Evolutionary conservation across 2,113 vertebrate genomes (phyloP), one percentile per base, ranked within the genome.

Genomic region (Cynocephalus volans): DNA sequence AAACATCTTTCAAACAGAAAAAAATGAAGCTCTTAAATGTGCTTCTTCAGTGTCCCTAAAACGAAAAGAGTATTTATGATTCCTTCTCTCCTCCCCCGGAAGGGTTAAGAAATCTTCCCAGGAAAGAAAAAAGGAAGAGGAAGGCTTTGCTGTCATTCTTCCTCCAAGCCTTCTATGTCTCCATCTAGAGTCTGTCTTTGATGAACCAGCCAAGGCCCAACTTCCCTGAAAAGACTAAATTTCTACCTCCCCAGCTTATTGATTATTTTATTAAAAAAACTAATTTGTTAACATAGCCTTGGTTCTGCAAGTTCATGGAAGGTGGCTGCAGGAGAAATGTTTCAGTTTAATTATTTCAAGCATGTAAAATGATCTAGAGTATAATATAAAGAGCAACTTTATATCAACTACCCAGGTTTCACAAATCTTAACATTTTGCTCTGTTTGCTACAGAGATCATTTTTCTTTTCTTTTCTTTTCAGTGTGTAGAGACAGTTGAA

Each of bases 351-450:
- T 73, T 82, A 60, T 60, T 48, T 91, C 52, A 75, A 58, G 48
- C 19, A 28, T 48, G 15, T 70, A 60, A 36, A 81, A 54, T 23
- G 10, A 64, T 64, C 19, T 64, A 45, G 65, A 52, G 3, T 88
- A n/a, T 72, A 73, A 73, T 70, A 62, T 54, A 85, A 75, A 92
- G 70, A 54, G n/a, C 26, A 64, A 73, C n/a, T 56, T 88, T 81
- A 54, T 45, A 64, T 64, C 76, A 81, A 1, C 84, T 24, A 54
- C 77, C n/a, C 85, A 81, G 45, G 48, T 56, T 80, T n/a, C n/a
- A 82, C 13, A 1, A 48, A 33, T 28, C 52, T 77, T 77, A 58
- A 76, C 10, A 64, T 62, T 18, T 75, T 85, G 36, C 3, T 90
- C 50, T 36, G 50, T 64, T 69, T 41, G 41, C 41, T 41, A 41